Evolutionary conservation across 2,113 vertebrate species (phyloP).

Genomic region (Ctenodactylus gundi): DNA sequence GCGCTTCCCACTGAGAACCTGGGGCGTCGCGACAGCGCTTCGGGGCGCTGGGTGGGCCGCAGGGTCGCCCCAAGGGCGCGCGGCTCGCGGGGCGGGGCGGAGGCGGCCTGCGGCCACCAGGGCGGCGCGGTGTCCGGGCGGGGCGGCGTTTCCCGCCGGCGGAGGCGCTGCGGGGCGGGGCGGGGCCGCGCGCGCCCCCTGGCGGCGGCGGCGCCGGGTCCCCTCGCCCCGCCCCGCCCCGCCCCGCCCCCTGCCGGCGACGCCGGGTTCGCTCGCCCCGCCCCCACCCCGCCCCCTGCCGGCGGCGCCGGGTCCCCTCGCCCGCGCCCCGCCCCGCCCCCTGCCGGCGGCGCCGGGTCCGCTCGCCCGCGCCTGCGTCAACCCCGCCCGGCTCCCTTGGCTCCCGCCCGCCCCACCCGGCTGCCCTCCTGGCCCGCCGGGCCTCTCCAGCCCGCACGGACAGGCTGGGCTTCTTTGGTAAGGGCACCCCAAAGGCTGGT

Average conservation of each 20-base stretch:
- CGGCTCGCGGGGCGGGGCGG: background rate
- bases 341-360: too few relatives aligned
- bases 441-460: background rate
- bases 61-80: background rate
- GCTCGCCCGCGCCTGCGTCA: too few relatives aligned
- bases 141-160: constrained; percentile 10
- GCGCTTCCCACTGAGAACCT: background rate
- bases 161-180: rapidly evolving
- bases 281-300: background rate
- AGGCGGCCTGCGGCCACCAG: background rate
- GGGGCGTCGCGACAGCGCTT: background rate
- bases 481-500: background rate
- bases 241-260: background rate
- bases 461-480: background rate
- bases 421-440: background rate
- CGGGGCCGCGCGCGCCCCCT: constrained; percentile 21
- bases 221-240: background rate
- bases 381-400: background rate
- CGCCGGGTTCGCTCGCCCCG: too few relatives aligned
- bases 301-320: too few relatives aligned
- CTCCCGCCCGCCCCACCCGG: background rate
- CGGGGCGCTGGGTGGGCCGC: background rate
- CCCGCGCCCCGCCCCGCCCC: too few relatives aligned
- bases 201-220: background rate
- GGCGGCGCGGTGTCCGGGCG: background rate